A percentile compares a stretch with the other conserved stretches of the same genome.
These are phyloP conservation scores for Drosophila jambulina DNA, from an alignment of 1,140 invertebrate species.

Conservation along the genomic window DNA sequence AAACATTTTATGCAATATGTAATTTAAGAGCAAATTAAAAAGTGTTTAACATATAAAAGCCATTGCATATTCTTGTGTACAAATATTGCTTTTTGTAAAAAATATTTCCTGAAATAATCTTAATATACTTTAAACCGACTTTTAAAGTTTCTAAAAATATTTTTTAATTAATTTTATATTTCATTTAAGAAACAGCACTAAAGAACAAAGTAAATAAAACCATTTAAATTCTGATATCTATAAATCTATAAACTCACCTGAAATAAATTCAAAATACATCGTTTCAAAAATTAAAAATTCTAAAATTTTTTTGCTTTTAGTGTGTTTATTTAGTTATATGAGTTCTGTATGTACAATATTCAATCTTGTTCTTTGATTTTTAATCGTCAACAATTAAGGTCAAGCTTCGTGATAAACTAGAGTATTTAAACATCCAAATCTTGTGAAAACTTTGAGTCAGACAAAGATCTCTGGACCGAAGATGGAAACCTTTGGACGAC, in stretches of 20 bases:
- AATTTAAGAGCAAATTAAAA: too few relatives aligned
- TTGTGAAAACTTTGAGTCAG: conserved; percentile 6
- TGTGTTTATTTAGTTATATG: not conserved
- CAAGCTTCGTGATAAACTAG: conserved; percentile 16
- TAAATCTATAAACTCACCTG: not conserved
- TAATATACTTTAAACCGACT: too few relatives aligned
- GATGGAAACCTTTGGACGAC: conserved; percentile 35
- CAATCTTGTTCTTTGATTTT: conserved; percentile 66
- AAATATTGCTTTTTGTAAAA: too few relatives aligned
- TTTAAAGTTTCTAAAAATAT: too few relatives aligned
- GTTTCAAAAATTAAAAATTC: not conserved
- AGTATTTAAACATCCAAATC: conserved; percentile 8
- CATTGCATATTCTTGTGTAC: too few relatives aligned
- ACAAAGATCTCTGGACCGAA: conserved; percentile 70
- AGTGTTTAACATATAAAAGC: too few relatives aligned
- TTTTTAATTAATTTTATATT: too few relatives aligned
- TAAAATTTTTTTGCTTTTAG: not conserved
- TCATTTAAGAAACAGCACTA: too few relatives aligned
- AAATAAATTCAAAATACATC: not conserved
- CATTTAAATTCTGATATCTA: not conserved
- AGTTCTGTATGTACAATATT: conserved; percentile 16
- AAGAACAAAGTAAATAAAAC: too few relatives aligned
- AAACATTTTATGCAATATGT: too few relatives aligned
- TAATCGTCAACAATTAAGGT: conserved; percentile 79
- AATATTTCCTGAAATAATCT: too few relatives aligned